Evolutionary conservation across 2,113 vertebrate species (phyloP), one percentile per base, ranked within the genome.

Genomic region (Cervus canadensis): DNA sequence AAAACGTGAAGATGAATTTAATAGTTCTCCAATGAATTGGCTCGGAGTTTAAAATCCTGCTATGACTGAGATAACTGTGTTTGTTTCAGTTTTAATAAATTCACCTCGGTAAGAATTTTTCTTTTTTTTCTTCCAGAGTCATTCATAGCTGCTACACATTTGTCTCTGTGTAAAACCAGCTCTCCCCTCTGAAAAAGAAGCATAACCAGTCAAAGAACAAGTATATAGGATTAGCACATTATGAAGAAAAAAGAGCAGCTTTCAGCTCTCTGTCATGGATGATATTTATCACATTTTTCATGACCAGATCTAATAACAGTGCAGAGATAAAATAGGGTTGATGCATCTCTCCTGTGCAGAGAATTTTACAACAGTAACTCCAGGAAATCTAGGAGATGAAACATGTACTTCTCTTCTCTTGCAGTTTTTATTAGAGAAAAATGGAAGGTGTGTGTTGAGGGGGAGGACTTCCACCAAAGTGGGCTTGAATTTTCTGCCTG

Each of bases 241-340:
- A 99, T 97, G 98, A 99, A 99, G 98, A 99, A 98, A 98, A 99
- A 99, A 99, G 97, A 98, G 95, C 97, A 96, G 97, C 98, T 98
- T 99, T 99, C 98, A 98, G 96, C 97, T 98, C 76, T 97, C 97
- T 98, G 98, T 98, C 97, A 95, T 85, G 87, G 91, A 84, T 97
- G 96, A 97, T 98, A 98, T 99, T 98, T 98, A 98, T 99, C 98
- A 99, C 97, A 40, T 98, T 98, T 99, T 96, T 98, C 94, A 98
- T 82, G 89, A 96, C 79, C n/a, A 54, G 93, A 82, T 98, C 93
- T 97, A 98, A 98, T 83, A 98, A 98, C 26, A 0, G 87, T 76
- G 87, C 95, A 85, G 92, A 98, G 98, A 99, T 98, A 98, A 98
- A 98, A 89, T 86, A 98, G 87, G 62, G 76, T 97, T 95, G 95